phyloP scores from a whole-genome alignment of 1,140 invertebrate species.

The Bombus pyrosoma region DNA sequence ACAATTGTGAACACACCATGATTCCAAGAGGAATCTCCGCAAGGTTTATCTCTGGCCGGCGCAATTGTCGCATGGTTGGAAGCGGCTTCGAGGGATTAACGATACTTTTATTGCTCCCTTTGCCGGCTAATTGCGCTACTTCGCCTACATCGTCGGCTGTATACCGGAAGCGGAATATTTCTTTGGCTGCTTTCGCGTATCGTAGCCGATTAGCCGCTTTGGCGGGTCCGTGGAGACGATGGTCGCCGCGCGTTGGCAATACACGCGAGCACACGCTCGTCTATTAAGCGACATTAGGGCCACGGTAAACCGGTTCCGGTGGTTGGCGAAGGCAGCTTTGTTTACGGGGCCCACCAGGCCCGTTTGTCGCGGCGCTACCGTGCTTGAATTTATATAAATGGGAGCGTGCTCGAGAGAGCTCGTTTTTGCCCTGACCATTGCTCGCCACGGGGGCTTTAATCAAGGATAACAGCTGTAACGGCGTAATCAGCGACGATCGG shows the following conservation, averaged over 20 bases:
- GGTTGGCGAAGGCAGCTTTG: conserved; percentile 53
- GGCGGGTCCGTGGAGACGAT: conserved; percentile 18
- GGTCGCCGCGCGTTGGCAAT: conserved; percentile 35
- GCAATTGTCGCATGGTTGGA: conserved; percentile 68
- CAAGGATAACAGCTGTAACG: conserved; percentile 79
- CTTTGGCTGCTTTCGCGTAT: conserved; percentile 15
- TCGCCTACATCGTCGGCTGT: conserved; percentile 64
- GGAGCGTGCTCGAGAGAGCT: conserved; percentile 48
- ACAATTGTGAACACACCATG: neutral
- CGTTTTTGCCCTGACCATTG: conserved; percentile 29
- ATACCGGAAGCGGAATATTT: conserved; percentile 49
- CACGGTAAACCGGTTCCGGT: conserved; percentile 67
- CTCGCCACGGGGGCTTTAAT: conserved; percentile 72
- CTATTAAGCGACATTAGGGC: conserved; percentile 52
- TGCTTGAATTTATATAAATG: conserved; percentile 68
- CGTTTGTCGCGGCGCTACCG: conserved; percentile 69
- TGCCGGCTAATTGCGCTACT: conserved; percentile 72
- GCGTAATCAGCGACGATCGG: conserved; percentile 78
- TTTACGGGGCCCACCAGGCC: conserved; percentile 57
- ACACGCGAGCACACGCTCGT: conserved; percentile 41
- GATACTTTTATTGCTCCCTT: conserved; percentile 76
- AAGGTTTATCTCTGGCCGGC: conserved; percentile 66
- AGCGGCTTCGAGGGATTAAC: conserved; percentile 70
- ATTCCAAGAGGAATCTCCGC: conserved; percentile 47
- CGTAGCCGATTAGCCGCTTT: conserved; percentile 43